phyloP scores from a whole-genome alignment of 2,113 vertebrate genomes.

The Peromyscus polionotus region DNA sequence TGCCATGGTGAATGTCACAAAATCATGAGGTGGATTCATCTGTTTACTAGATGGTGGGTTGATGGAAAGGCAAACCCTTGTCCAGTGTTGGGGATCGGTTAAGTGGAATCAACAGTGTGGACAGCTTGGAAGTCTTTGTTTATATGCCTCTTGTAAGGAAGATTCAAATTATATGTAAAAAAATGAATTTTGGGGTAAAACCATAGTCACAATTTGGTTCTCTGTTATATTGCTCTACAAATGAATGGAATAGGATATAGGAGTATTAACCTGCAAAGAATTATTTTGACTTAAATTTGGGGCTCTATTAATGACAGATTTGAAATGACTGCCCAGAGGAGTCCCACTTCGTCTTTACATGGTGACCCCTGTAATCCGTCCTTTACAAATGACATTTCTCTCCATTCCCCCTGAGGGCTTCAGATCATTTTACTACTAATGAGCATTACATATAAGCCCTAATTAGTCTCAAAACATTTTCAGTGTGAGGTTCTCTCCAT shows the following conservation, averaged over 20 bases:
- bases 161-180: slow-evolving; percentile 44
- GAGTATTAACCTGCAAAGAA: neutral
- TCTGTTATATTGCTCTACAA: slow-evolving; percentile 14
- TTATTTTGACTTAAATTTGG: neutral
- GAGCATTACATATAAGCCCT: neutral
- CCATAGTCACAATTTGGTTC: neutral
- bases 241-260: neutral
- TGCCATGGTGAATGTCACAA: neutral
- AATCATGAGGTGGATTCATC: neutral
- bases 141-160: slow-evolving; percentile 14
- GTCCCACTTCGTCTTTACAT: neutral
- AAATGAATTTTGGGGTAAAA: neutral
- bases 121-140: slow-evolving; percentile 42
- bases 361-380: neutral
- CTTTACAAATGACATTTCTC: slow-evolving; percentile 1
- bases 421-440: neutral
- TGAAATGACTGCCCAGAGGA: slow-evolving; percentile 17
- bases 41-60: neutral
- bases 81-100: neutral
- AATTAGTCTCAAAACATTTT: slow-evolving; percentile 19
- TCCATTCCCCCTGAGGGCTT: neutral
- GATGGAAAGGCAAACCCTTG: neutral
- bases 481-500: slow-evolving; percentile 9
- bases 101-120: slow-evolving; percentile 4
- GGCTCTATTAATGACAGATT: neutral